Percentiles rank a stretch among this genome's conserved stretches.
Evolutionary conservation across 2,888 invertebrate species (phyloP).

Genomic region (Caradrina kadenii): DNA sequence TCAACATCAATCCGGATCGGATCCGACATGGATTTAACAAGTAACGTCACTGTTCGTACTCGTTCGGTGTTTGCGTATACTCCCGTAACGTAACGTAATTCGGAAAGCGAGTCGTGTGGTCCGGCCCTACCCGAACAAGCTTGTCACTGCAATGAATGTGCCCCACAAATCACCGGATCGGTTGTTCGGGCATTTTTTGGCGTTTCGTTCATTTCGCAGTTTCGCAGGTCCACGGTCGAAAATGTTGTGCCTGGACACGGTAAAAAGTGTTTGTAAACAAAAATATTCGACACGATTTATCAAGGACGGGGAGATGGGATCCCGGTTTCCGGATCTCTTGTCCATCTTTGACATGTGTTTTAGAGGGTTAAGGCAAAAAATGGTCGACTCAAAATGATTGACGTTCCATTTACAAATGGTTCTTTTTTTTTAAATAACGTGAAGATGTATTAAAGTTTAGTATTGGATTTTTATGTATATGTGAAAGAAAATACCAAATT

Average conservation of each 20-base stretch:
- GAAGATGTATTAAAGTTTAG: constrained; percentile 1
- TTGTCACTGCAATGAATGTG: constrained; percentile 89
- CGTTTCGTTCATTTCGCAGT: constrained; percentile 84
- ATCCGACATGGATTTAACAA: constrained; percentile 82
- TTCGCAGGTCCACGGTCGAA: constrained; percentile 77
- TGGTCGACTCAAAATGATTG: constrained; percentile 33
- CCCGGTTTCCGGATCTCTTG: constrained; percentile 60
- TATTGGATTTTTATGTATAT: not conserved
- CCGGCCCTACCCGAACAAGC: constrained; percentile 78
- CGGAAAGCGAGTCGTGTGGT: constrained; percentile 78
- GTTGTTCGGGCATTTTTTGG: constrained; percentile 84
- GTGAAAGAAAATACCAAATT: not conserved
- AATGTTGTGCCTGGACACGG: constrained; percentile 74
- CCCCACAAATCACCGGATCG: constrained; percentile 88
- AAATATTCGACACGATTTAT: constrained; percentile 68
- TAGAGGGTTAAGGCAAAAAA: constrained; percentile 57
- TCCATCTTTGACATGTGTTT: constrained; percentile 54
- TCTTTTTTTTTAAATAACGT: constrained; percentile 3
- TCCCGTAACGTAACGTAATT: constrained; percentile 71
- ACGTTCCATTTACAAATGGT: constrained; percentile 20
- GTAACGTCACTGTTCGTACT: constrained; percentile 74
- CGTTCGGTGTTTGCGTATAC: constrained; percentile 72
- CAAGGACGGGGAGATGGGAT: constrained; percentile 65
- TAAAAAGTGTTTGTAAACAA: constrained; percentile 75
- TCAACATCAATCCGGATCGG: constrained; percentile 84